Base-by-base conservation (phyloP, 2,797 vertebrate genomes). In the Cossypha polioptera region DNA sequence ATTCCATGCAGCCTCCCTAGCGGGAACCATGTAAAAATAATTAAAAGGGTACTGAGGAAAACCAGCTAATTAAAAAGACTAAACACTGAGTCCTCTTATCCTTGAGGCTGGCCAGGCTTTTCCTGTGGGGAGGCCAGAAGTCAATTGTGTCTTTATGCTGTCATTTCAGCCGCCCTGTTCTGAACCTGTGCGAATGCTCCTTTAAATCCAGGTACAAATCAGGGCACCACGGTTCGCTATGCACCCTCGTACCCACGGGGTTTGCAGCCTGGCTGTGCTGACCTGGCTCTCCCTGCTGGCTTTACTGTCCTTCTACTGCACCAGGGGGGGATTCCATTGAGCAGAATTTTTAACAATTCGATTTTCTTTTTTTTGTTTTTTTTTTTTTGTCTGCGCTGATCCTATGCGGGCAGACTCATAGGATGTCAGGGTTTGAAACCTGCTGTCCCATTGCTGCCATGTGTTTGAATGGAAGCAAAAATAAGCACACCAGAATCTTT, bases 11-110 rank as follows among this genome's bases (percentile, higher is more conserved):
- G 61, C 62, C 19, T 80, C 84, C 78, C 72, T 86, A 51, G 94
- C 0, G 36, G 24, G 48, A 75, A 69, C 78, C 47, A 29, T 86
- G 81, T 93, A 91, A 88, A 84, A 87, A 87, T 90, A 96, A 93
- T 95, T 93, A 77, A 87, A 93, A 91, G 42, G 43, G 42, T 94
- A 92, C 43, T 11, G 58, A 92, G 61, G 42, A 95, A 91, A 93
- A 88, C 0, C 42, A 86, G 78, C 85, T 92, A 94, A 96, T 94
- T 96, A 92, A 87, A 91, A 90, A 89, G 62, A 77, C 69, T 86
- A 79, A 91, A 54, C 48, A 54, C 3, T 1, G 47, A 91, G 40
- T 57, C 68, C 42, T 87, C 67, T 63, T 50, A 68, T 86, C 92
- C 86, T 93, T 88, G 45, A 86, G 40, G 73, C 47, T 58, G 26